Conservation (phyloP, 2,797 vertebrate genomes). For the Acridotheres tristis region DNA sequence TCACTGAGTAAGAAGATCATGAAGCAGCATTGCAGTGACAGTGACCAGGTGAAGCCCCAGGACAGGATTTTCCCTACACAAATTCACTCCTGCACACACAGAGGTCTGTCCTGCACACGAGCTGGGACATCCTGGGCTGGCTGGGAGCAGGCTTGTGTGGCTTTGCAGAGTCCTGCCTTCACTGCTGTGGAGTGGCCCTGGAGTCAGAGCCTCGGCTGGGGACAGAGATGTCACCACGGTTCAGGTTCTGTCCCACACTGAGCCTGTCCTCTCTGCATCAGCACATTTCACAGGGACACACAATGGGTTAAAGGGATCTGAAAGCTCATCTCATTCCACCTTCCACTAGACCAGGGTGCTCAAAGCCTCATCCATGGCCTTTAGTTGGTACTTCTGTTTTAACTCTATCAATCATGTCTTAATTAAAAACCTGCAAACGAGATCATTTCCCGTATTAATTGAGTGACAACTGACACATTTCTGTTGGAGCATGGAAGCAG, state of each 20-base stretch:
- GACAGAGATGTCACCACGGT: not conserved
- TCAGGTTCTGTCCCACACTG: not conserved
- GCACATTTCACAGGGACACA: not conserved
- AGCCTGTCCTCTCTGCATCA: not conserved
- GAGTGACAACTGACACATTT: not conserved
- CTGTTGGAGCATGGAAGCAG: not conserved
- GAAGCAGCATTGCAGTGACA: not conserved
- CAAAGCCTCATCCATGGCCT: not conserved
- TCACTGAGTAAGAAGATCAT: not conserved
- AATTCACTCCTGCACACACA: not conserved
- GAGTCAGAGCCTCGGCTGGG: not conserved
- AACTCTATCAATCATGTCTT: not conserved
- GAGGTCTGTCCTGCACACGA: not conserved
- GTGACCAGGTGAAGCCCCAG: not conserved
- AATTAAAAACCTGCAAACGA: not conserved
- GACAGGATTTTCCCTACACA: not conserved
- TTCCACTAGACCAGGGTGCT: not conserved
- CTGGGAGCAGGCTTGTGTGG: not conserved
- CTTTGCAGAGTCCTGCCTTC: not conserved
- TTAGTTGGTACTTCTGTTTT: not conserved
- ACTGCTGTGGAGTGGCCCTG: too few species aligned
- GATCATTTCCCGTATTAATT: not conserved
- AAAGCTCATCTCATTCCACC: not conserved
- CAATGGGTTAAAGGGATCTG: not conserved
- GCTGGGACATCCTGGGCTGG: rapidly evolving